phyloP scores from a whole-genome alignment of 2,888 invertebrate genomes.

The Leptopilina myrica region DNA sequence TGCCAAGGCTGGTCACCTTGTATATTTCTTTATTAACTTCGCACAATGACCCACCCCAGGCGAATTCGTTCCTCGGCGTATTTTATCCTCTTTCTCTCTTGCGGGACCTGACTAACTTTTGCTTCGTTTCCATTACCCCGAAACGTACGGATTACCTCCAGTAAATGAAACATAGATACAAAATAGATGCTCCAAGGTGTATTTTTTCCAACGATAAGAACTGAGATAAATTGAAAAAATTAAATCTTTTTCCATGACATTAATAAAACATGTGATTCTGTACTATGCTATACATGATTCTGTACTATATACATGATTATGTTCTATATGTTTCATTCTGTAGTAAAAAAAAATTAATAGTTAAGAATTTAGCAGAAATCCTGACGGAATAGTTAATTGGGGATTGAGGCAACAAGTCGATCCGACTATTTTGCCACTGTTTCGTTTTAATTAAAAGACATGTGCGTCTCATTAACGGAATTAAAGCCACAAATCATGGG shows the following conservation, averaged over 20 bases:
- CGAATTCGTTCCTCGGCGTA: constrained; percentile 55
- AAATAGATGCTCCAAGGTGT: background rate
- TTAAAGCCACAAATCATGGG: constrained; percentile 68
- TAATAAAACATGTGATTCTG: no score
- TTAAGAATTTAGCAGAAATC: no score
- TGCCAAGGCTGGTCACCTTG: constrained; percentile 72
- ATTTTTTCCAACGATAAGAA: no score
- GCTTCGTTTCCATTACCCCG: background rate
- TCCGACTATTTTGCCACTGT: constrained; percentile 37
- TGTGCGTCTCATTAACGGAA: constrained; percentile 69
- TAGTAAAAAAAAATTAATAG: no score
- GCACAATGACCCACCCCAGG: constrained; percentile 57
- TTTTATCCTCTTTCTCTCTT: constrained; percentile 28
- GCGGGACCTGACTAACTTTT: constrained; percentile 36
- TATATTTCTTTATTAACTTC: constrained; percentile 74
- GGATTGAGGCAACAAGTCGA: constrained; percentile 12
- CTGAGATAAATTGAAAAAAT: no score
- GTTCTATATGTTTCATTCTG: no score
- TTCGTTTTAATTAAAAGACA: constrained; percentile 66
- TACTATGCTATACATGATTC: no score
- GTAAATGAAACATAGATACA: background rate
- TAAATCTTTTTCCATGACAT: no score
- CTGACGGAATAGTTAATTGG: constrained; percentile 1
- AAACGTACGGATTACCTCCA: constrained; percentile 7
- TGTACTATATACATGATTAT: no score